phyloP scores from a whole-genome alignment of 1,140 invertebrate species.

The Listronotus bonariensis region DNA sequence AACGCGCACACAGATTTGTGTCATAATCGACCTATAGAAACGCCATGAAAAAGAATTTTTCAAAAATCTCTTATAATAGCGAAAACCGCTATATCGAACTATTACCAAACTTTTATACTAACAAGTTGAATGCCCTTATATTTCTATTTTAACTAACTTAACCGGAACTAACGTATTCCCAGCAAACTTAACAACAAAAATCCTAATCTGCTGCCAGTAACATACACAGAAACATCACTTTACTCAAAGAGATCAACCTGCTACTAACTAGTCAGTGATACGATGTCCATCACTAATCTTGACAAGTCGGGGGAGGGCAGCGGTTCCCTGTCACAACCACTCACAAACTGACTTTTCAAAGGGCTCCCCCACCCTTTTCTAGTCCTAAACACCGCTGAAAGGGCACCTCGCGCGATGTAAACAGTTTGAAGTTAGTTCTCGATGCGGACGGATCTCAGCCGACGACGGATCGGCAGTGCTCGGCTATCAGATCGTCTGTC shows the following conservation, averaged over 20 bases:
- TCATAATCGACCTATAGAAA: no score
- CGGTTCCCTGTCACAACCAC: constrained; percentile 43
- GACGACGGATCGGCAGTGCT: constrained; percentile 15
- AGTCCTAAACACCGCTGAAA: constrained; percentile 40
- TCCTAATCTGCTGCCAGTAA: constrained; percentile 11
- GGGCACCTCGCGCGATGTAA: constrained; percentile 40
- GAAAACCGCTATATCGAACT: no score
- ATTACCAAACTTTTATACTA: no score
- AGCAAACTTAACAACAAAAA: constrained; percentile 13
- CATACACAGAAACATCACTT: constrained; percentile 14
- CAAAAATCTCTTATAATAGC: no score
- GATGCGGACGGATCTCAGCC: constrained; percentile 25
- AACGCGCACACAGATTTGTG: no score
- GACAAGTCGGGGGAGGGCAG: constrained; percentile 33
- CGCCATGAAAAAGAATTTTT: no score
- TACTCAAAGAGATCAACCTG: constrained; percentile 27
- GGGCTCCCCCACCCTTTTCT: constrained; percentile 35
- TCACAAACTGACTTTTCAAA: constrained; percentile 48
- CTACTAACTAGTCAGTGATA: constrained; percentile 19
- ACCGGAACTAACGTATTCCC: no score
- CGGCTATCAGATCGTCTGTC: constrained; percentile 19
- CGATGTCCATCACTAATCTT: constrained; percentile 43
- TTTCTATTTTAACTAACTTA: no score
- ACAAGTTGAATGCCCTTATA: no score
- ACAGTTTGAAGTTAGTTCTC: constrained; percentile 36